These are phyloP conservation scores for human DNA, from an alignment of 2,113 vertebrate genomes.

Conservation along the genomic window DNA sequence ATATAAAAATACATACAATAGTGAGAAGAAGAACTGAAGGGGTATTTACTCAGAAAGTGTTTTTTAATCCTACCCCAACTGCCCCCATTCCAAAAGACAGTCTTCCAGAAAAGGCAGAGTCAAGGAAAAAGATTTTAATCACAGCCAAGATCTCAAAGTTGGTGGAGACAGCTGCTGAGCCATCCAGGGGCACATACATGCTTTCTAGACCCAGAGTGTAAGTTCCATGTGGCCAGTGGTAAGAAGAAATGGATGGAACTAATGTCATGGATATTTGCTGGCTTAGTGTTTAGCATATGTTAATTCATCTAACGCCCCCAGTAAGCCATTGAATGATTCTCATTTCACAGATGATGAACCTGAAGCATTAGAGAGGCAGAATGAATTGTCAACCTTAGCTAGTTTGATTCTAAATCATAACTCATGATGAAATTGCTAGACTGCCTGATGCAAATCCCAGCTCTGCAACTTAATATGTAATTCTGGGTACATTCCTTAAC, in stretches of 20 bases:
- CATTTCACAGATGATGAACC: conserved; percentile 14
- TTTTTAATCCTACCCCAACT: not conserved
- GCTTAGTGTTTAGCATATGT: not conserved
- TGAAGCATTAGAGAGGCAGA: not conserved
- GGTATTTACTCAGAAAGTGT: not conserved
- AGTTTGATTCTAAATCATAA: not conserved
- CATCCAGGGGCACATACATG: not conserved
- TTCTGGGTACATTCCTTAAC: not conserved
- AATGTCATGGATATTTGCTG: not conserved
- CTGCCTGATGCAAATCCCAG: not conserved
- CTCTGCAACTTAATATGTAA: not conserved
- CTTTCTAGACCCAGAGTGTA: not conserved
- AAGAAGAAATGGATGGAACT: not conserved
- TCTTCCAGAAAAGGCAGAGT: not conserved
- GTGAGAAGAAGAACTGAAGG: not conserved
- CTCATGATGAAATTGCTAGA: not conserved
- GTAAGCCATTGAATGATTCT: conserved; percentile 1
- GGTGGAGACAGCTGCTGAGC: not conserved
- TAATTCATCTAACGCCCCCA: not conserved
- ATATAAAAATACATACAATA: not conserved
- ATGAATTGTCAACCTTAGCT: not conserved
- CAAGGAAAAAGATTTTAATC: not conserved
- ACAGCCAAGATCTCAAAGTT: not conserved
- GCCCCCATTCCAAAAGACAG: not conserved
- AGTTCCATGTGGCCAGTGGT: not conserved